Evolutionary conservation across 2,888 invertebrate genomes (phyloP).

Genomic region (Hybos culiciformis): DNA sequence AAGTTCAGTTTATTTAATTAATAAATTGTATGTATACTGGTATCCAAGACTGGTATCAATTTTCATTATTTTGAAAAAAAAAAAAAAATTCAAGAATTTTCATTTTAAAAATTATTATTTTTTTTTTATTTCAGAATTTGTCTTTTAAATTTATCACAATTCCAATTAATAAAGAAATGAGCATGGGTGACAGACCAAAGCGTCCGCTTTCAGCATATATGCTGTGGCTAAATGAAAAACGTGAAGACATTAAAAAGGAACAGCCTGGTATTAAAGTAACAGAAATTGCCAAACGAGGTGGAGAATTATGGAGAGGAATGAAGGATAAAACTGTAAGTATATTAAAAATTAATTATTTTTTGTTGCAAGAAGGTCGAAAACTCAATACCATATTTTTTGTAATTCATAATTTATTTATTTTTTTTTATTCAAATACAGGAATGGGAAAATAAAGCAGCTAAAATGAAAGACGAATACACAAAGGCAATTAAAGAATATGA

Average conservation of each 20-base stretch:
- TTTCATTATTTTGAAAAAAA: no score
- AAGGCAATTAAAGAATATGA: slow-evolving; percentile 82
- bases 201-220: slow-evolving; percentile 87
- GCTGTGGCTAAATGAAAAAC: slow-evolving; percentile 82
- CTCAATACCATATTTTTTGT: background rate
- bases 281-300: slow-evolving; percentile 88
- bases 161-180: slow-evolving; percentile 24
- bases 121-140: background rate
- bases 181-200: slow-evolving; percentile 84
- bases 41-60: no score
- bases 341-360: background rate
- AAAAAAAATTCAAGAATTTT: background rate
- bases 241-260: slow-evolving; percentile 78
- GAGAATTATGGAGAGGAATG: slow-evolving; percentile 87
- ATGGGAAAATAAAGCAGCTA: slow-evolving; percentile 82
- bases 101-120: no score
- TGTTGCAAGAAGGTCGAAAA: background rate
- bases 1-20: no score
- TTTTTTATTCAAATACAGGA: slow-evolving; percentile 40
- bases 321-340: slow-evolving; percentile 67
- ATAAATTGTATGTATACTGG: no score
- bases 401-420: background rate
- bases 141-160: background rate
- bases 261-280: slow-evolving; percentile 84
- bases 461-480: slow-evolving; percentile 80